phyloP scores from a whole-genome alignment of 35 echinoderm and acorn worm genomes.

The Apostichopus parvimensis region DNA sequence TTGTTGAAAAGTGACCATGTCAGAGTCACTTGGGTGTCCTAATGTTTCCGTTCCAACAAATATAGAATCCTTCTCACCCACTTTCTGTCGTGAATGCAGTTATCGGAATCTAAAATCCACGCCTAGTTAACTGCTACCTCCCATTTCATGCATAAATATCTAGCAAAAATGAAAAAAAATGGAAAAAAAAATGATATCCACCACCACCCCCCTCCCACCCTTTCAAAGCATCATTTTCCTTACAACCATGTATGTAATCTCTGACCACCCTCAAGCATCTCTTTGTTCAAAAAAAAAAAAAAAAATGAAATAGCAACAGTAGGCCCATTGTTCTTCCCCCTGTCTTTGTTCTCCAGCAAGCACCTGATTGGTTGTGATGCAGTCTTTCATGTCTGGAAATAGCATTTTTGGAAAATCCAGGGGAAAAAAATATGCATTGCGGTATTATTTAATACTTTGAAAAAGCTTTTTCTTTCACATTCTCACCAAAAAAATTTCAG shows the following conservation, averaged over 20 bases:
- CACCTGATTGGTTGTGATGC: neutral
- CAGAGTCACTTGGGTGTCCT: too few relatives aligned
- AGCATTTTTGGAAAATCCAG: neutral
- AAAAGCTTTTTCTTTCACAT: slow-evolving; percentile 3
- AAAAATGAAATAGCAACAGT: neutral
- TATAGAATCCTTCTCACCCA: neutral
- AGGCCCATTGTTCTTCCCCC: neutral
- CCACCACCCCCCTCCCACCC: neutral
- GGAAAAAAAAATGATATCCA: neutral
- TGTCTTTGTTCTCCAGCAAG: too few relatives aligned
- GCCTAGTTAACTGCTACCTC: neutral
- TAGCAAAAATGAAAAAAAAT: neutral
- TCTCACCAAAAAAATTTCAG: slow-evolving; percentile 35
- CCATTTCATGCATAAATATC: neutral
- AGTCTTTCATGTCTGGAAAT: neutral
- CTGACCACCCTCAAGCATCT: neutral
- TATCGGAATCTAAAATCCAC: neutral
- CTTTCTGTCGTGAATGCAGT: neutral
- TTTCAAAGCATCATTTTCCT: neutral
- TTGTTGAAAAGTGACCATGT: too few relatives aligned
- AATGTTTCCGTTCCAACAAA: neutral
- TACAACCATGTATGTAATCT: neutral
- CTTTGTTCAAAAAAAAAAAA: neutral
- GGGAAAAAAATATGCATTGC: neutral
- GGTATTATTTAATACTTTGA: neutral